Conservation (phyloP, 2,888 invertebrate species). For the Neoitamus cyanurus region DNA sequence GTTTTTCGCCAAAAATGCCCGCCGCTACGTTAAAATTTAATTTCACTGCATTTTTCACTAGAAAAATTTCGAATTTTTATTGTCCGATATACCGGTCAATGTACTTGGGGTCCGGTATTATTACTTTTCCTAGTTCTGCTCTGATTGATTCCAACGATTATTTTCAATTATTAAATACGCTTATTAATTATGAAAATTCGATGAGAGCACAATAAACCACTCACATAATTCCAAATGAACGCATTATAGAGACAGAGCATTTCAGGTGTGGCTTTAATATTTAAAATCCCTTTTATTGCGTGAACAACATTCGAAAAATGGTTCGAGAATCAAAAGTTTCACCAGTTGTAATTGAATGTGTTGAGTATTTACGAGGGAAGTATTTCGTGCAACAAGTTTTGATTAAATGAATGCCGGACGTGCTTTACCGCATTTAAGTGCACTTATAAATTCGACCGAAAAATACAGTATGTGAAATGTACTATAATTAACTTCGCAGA, state of each 20-base stretch:
- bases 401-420: too few species aligned
- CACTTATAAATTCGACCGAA: too few species aligned
- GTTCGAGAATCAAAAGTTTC: not conserved
- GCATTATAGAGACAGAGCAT: not conserved
- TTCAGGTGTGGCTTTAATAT: not conserved
- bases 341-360: not conserved
- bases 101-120: not conserved
- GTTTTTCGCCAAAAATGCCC: not conserved
- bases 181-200: not conserved
- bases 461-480: too few species aligned
- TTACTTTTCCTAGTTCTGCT: not conserved
- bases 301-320: not conserved
- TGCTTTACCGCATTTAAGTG: too few species aligned
- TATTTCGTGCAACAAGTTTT: too few species aligned
- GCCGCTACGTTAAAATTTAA: not conserved
- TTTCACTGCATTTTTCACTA: not conserved
- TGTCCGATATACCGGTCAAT: not conserved
- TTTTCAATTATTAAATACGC: not conserved
- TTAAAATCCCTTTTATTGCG: not conserved
- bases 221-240: not conserved
- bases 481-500: too few species aligned
- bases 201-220: not conserved
- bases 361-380: too few species aligned
- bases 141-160: not conserved
- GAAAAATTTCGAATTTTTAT: not conserved